Percentiles rank a stretch among this genome's conserved stretches.
Evolutionary conservation across 2,797 vertebrate genomes (phyloP).

Genomic region (Sparidentex hasta): DNA sequence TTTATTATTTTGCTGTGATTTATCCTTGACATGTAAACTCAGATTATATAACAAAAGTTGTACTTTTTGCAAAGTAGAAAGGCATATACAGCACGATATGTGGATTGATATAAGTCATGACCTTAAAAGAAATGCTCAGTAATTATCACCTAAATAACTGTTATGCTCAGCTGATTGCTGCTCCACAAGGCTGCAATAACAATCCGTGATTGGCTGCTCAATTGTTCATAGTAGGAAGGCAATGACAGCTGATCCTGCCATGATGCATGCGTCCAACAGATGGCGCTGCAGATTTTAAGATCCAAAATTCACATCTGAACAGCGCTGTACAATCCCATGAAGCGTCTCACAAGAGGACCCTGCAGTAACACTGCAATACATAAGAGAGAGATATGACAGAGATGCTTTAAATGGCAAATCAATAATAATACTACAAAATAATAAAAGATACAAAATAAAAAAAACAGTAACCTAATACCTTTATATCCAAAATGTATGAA

Average conservation of each 20-base stretch:
- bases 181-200: background rate
- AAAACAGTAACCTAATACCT: background rate
- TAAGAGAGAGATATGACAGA: background rate
- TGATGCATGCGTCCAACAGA: conserved; percentile 47
- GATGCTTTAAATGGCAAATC: background rate
- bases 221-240: background rate
- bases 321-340: background rate
- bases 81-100: background rate
- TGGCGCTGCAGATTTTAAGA: conserved; percentile 55
- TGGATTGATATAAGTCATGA: background rate
- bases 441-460: background rate
- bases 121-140: background rate
- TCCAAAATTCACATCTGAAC: background rate
- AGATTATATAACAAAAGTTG: background rate
- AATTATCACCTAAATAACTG: background rate
- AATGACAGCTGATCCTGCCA: background rate
- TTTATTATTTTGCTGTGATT: background rate
- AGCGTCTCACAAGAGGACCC: background rate
- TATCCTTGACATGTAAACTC: background rate
- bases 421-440: background rate
- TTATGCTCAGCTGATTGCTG: background rate
- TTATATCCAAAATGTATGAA: background rate
- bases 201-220: background rate
- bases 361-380: background rate
- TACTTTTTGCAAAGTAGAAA: background rate